phyloP scores from a whole-genome alignment of 2,113 vertebrate species.

The Actenoides hombroni region DNA sequence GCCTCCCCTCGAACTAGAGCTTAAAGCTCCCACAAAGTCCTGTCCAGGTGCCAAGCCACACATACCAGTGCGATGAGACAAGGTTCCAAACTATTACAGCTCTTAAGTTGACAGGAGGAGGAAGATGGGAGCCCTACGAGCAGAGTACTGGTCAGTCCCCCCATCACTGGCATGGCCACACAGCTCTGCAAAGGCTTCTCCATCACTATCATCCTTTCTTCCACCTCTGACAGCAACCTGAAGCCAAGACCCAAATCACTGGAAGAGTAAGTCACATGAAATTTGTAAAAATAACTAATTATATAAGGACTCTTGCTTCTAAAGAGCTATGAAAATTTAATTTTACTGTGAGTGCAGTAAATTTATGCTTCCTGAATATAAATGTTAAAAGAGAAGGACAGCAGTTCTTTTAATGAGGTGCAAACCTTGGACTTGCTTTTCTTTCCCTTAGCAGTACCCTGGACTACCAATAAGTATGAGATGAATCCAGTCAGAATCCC shows the following conservation, averaged over 20 bases:
- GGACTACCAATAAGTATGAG: neutral
- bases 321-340: neutral
- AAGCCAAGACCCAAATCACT: neutral
- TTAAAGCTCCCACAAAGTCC: neutral
- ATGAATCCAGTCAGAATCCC: neutral
- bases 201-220: rapidly evolving
- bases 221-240: neutral
- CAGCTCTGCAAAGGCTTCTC: neutral
- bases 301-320: neutral
- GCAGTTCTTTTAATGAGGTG: neutral
- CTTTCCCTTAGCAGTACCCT: neutral
- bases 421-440: neutral
- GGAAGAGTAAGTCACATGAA: neutral
- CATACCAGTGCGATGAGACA: neutral
- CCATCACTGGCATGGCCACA: neutral
- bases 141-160: neutral
- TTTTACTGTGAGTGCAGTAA: neutral
- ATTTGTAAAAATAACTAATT: neutral
- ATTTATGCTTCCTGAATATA: neutral
- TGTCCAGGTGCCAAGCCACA: neutral
- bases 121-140: neutral
- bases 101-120: neutral
- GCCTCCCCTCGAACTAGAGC: neutral
- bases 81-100: neutral
- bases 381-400: neutral